Evolutionary conservation across 2,888 invertebrate genomes (phyloP).

Genomic region (Subacronicta megacephala): DNA sequence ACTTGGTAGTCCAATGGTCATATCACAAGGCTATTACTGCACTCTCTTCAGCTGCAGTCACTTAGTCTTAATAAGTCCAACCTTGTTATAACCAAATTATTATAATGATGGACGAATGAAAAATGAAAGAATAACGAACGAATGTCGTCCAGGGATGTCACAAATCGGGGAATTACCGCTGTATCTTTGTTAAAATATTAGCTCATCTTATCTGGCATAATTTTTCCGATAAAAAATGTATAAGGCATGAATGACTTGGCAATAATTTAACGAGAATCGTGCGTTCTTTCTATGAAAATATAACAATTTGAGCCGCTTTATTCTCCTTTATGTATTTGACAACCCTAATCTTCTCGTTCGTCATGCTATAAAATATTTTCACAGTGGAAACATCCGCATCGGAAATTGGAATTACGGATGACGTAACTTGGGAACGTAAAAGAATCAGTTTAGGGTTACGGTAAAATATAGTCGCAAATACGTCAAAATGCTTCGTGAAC

Average conservation of each 20-base stretch:
- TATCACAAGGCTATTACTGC: no score
- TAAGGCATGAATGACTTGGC: no score
- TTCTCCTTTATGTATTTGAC: background rate
- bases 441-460: background rate
- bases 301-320: no score
- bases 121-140: background rate
- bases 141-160: background rate
- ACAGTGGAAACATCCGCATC: background rate
- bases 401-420: slow-evolving; percentile 1
- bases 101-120: slow-evolving; percentile 5
- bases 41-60: no score
- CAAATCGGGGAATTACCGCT: background rate
- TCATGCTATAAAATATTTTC: background rate
- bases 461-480: background rate
- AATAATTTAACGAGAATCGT: no score
- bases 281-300: no score
- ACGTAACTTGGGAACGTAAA: background rate
- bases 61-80: no score
- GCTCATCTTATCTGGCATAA: no score
- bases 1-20: no score
- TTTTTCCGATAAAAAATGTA: no score
- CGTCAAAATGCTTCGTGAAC: no score
- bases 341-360: background rate
- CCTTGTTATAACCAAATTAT: slow-evolving; percentile 10
- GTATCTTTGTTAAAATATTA: no score